Conservation (phyloP, 2,113 vertebrate species). For the Thamnaconus septentrionalis region DNA sequence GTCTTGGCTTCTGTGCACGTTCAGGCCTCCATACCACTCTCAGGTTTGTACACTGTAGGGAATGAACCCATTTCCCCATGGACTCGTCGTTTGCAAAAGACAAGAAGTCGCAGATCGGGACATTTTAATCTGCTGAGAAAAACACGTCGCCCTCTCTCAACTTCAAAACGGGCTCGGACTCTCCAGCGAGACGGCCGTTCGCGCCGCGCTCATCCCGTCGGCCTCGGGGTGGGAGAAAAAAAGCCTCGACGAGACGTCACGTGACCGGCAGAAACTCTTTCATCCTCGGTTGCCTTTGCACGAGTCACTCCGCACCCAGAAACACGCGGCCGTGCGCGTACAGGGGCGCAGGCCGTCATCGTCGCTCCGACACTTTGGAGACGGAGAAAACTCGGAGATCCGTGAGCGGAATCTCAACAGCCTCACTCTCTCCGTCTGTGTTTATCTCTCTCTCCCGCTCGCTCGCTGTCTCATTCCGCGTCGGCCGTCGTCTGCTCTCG, state of each 20-base stretch:
- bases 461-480: constrained; percentile 17
- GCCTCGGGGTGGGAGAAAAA: too few relatives aligned
- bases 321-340: constrained; percentile 14
- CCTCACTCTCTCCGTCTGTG: constrained; percentile 38
- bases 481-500: constrained; percentile 31
- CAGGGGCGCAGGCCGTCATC: constrained; percentile 50
- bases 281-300: constrained; percentile 50
- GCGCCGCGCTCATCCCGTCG: too few relatives aligned
- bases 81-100: background rate
- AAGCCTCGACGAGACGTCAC: too few relatives aligned
- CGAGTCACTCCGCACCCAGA: constrained; percentile 12
- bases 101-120: background rate
- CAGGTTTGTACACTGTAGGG: too few relatives aligned
- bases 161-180: too few relatives aligned
- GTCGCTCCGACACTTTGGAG: constrained; percentile 70
- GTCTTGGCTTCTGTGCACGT: too few relatives aligned
- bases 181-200: too few relatives aligned
- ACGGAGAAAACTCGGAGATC: constrained; percentile 61
- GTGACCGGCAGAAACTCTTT: constrained; percentile 8
- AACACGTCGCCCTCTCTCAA: background rate
- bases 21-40: too few relatives aligned
- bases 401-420: constrained; percentile 76
- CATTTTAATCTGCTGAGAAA: background rate
- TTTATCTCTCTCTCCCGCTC: background rate
- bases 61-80: too few relatives aligned